Conservation (phyloP, 2,888 invertebrate species). For the Oscheius sp. region DNA sequence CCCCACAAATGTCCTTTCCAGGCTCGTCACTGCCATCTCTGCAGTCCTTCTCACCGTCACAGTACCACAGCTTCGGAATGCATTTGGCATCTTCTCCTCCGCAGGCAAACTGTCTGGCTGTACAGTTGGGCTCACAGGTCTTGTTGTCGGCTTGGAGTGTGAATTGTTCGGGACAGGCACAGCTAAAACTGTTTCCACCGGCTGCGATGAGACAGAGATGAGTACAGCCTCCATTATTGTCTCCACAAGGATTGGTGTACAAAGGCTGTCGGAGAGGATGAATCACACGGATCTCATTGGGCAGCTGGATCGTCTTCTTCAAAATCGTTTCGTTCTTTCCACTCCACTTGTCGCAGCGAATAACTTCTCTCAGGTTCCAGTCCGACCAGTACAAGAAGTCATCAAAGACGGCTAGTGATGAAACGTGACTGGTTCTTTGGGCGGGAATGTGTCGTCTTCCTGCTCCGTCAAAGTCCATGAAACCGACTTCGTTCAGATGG, state of each 20-base stretch:
- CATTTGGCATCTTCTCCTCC: conserved; percentile 79
- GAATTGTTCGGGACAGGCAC: conserved; percentile 95
- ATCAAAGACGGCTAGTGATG: conserved; percentile 92
- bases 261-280: conserved; percentile 80
- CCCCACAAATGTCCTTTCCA: conserved; percentile 65
- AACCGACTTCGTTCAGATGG: conserved; percentile 94
- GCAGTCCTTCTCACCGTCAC: conserved; percentile 81
- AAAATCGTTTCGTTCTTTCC: conserved; percentile 74
- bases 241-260: conserved; percentile 88
- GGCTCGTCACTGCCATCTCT: conserved; percentile 94
- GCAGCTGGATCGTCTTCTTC: conserved; percentile 70
- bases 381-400: conserved; percentile 94
- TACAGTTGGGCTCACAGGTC: conserved; percentile 82
- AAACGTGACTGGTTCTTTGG: conserved; percentile 81
- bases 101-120: conserved; percentile 86
- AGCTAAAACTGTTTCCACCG: conserved; percentile 79
- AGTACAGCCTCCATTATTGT: conserved; percentile 88
- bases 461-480: conserved; percentile 61
- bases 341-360: conserved; percentile 90
- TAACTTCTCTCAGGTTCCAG: conserved; percentile 91
- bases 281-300: conserved; percentile 71
- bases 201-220: conserved; percentile 88
- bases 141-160: conserved; percentile 77
- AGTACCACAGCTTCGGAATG: conserved; percentile 86
- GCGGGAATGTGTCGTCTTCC: conserved; percentile 61